A percentile compares a stretch with the other conserved stretches of the same genome.
phyloP scores from a whole-genome alignment of 2,888 invertebrate genomes.

The Halocaridina rubra region DNA sequence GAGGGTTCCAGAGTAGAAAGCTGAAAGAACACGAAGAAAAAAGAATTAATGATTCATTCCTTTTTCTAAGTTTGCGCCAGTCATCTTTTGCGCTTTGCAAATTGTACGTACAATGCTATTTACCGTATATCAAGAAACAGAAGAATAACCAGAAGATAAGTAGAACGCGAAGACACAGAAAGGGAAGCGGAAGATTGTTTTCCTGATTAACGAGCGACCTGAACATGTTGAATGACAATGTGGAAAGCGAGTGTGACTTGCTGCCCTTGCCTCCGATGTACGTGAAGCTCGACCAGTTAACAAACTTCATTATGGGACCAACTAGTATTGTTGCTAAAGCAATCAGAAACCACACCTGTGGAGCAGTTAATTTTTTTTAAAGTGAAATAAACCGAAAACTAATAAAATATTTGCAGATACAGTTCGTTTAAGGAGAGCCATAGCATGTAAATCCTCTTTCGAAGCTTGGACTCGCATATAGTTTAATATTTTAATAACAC shows the following conservation, averaged over 20 bases:
- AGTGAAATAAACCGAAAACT: too few relatives aligned
- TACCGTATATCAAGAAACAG: background rate
- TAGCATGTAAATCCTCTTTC: background rate
- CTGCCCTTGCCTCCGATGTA: background rate
- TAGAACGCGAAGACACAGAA: background rate
- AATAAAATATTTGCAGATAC: too few relatives aligned
- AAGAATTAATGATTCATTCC: background rate
- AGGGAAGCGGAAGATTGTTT: background rate
- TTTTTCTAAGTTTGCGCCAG: background rate
- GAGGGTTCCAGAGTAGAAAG: background rate
- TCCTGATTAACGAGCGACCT: background rate
- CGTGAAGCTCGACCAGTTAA: background rate
- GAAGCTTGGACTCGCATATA: background rate
- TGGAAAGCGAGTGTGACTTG: background rate
- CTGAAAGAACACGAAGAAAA: too few relatives aligned
- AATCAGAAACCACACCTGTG: background rate
- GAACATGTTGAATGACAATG: background rate
- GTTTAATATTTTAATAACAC: too few relatives aligned
- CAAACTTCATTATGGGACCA: background rate
- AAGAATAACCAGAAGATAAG: background rate
- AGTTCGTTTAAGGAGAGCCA: too few relatives aligned
- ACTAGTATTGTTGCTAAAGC: background rate
- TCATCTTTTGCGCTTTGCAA: too few relatives aligned
- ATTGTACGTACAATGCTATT: too few relatives aligned
- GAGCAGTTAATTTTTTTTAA: too few relatives aligned